These are phyloP conservation scores for Calyptommatus sinebrachiatus DNA, from an alignment of 2,113 vertebrate species.

Conservation along the genomic window DNA sequence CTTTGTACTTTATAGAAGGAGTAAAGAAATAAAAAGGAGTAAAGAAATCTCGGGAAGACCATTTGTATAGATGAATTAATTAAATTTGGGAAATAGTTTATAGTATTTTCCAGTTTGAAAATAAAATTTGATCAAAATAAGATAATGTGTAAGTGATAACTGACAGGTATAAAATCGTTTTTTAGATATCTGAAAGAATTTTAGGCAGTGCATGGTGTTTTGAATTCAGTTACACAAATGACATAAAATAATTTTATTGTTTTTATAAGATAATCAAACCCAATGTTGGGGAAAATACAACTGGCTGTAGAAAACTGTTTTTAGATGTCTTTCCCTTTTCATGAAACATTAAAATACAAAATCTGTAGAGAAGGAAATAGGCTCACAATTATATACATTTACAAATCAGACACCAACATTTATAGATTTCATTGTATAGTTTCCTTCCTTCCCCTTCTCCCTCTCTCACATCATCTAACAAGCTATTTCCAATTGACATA, in stretches of 20 bases:
- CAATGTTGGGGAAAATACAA: too few species aligned
- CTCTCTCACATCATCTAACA: too few species aligned
- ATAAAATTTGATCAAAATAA: neutral
- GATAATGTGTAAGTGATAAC: neutral
- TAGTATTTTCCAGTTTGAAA: neutral
- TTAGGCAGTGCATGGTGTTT: neutral
- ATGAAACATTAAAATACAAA: too few species aligned
- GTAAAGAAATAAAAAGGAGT: neutral
- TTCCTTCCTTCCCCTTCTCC: too few species aligned
- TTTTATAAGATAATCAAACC: neutral
- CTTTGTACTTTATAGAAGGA: neutral
- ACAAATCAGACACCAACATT: too few species aligned
- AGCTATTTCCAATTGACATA: too few species aligned
- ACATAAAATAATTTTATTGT: neutral
- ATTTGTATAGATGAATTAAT: neutral
- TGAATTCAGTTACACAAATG: neutral
- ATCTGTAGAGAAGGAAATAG: too few species aligned
- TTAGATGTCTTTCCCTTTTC: too few species aligned
- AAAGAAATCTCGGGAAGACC: neutral
- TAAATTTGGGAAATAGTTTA: neutral
- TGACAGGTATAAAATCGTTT: neutral
- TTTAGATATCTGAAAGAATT: neutral
- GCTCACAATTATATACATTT: too few species aligned
- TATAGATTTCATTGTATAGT: too few species aligned
- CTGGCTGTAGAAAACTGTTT: too few species aligned